Conservation (phyloP, 2,888 invertebrate genomes). For the Oscheius sp. region DNA sequence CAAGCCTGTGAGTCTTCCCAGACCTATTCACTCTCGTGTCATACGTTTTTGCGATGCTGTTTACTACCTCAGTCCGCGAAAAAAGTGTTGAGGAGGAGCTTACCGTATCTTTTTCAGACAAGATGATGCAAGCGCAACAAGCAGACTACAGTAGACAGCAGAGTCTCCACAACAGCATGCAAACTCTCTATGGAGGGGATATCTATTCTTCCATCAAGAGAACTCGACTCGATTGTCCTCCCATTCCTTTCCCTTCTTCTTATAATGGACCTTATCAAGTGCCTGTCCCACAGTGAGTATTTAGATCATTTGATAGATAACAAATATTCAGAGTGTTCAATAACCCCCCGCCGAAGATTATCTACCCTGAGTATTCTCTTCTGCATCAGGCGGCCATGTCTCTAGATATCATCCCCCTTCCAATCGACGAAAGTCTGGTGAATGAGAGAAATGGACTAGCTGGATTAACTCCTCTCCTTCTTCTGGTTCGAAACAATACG, state of each 20-base stretch:
- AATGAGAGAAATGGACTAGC: constrained; percentile 12
- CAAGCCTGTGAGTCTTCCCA: constrained; percentile 24
- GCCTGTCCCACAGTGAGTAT: constrained; percentile 11
- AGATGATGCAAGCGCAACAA: constrained; percentile 20
- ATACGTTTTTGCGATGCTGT: too few relatives aligned
- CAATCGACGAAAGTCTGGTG: background rate
- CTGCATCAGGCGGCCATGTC: constrained; percentile 22
- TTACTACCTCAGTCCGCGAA: constrained; percentile 3
- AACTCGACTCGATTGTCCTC: constrained; percentile 2
- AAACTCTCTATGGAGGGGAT: constrained; percentile 18
- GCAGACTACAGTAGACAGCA: constrained; percentile 12
- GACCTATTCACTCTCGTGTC: too few relatives aligned
- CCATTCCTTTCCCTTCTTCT: background rate
- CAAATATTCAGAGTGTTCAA: constrained; percentile 22
- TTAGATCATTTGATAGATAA: background rate
- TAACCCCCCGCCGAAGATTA: background rate
- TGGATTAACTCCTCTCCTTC: constrained; percentile 23
- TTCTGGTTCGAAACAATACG: background rate
- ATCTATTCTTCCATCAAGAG: constrained; percentile 20
- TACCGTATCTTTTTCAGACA: constrained; percentile 13
- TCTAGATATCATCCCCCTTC: constrained; percentile 3
- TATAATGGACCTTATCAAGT: constrained; percentile 6
- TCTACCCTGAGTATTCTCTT: constrained; percentile 8
- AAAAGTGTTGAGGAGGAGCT: background rate
- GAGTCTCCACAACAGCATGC: constrained; percentile 11